Conservation (phyloP, 1,140 invertebrate genomes). For the Anastrepha obliqua region DNA sequence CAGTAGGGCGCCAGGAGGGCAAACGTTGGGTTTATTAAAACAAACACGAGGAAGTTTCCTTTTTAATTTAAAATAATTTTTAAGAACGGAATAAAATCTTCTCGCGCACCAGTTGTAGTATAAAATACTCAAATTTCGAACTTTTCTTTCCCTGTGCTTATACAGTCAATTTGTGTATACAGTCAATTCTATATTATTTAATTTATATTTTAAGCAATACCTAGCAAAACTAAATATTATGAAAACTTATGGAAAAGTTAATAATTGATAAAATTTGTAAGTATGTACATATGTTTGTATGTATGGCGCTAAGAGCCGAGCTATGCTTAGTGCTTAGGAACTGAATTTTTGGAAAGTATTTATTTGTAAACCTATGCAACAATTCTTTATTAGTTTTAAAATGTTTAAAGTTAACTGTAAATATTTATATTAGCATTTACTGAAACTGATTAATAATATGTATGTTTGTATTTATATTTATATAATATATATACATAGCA, state of each 20-base stretch:
- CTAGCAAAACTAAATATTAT: too few species aligned
- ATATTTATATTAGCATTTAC: conserved; percentile 21
- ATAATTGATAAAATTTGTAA: too few species aligned
- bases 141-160: neutral
- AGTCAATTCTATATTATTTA: too few species aligned
- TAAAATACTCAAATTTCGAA: conserved; percentile 10
- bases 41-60: too few species aligned
- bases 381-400: conserved; percentile 26
- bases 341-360: conserved; percentile 21
- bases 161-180: too few species aligned
- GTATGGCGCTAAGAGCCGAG: neutral
- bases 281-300: neutral
- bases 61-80: too few species aligned
- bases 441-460: neutral
- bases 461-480: conserved; percentile 24
- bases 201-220: too few species aligned
- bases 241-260: too few species aligned
- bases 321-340: conserved; percentile 4
- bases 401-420: neutral
- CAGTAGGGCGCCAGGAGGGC: too few species aligned
- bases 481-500: neutral
- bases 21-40: too few species aligned
- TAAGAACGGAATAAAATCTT: neutral
- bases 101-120: neutral
- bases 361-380: conserved; percentile 21